phyloP scores from a whole-genome alignment of 2,797 vertebrate genomes.

The Ctenopoma multispine region DNA sequence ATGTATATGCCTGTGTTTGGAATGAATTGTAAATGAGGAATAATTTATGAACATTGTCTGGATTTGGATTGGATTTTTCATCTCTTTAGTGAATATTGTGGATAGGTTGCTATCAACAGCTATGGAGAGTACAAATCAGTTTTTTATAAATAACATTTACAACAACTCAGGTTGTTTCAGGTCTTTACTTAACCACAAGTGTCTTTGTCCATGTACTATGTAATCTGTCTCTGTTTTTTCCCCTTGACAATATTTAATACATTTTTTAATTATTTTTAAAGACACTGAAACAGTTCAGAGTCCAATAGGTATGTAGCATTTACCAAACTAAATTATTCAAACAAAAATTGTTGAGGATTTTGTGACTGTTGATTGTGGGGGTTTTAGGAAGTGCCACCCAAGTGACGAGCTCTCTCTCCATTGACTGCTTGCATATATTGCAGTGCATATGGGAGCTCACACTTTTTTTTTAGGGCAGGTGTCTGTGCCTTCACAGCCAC shows the following conservation, averaged over 20 bases:
- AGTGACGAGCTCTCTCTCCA: constrained; percentile 33
- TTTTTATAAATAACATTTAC: too few relatives aligned
- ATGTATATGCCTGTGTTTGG: too few relatives aligned
- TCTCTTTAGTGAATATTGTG: background rate
- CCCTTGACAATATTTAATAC: background rate
- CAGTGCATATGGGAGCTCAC: constrained; percentile 45
- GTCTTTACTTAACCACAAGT: too few relatives aligned
- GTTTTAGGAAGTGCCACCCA: constrained; percentile 60
- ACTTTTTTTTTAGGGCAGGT: constrained; percentile 70
- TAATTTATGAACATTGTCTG: background rate
- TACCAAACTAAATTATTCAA: constrained; percentile 9
- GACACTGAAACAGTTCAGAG: too few relatives aligned
- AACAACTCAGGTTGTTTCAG: too few relatives aligned
- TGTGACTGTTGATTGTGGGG: constrained; percentile 20
- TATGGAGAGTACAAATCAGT: too few relatives aligned
- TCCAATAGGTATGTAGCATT: background rate
- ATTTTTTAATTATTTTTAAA: too few relatives aligned
- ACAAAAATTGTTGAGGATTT: constrained; percentile 24
- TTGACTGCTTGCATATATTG: constrained; percentile 45
- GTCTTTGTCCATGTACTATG: too few relatives aligned
- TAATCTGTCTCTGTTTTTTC: too few relatives aligned
- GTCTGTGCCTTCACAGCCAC: constrained; percentile 63
- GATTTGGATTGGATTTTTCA: background rate
- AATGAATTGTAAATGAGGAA: background rate
- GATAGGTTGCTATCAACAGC: background rate